Base-by-base conservation (phyloP, 2,113 vertebrate genomes). In the Ptilorrhoa leucosticta region DNA sequence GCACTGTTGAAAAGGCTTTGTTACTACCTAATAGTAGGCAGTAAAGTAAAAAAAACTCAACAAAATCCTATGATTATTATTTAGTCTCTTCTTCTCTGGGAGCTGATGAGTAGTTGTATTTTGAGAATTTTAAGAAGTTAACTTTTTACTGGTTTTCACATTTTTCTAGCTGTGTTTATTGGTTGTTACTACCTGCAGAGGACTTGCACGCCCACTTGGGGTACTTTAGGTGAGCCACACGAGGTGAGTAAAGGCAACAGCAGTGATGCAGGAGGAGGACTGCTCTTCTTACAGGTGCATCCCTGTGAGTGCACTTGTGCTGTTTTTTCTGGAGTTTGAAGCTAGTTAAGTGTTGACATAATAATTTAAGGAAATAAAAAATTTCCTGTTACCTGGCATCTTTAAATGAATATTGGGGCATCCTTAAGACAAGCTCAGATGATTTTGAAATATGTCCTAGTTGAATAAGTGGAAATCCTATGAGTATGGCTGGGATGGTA, bases 1-100 rank as follows among this genome's bases (percentile, higher is more conserved):
- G 85, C 87, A 56, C 78, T 35, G 24, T 66, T 95, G 51, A 90
- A 85, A 95, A 87, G 92, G 65, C 72, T 97, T 93, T 83, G n/a
- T 77, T 95, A 48, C 73, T 93, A 53, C 24, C 6, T 73, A 61
- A 58, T 63, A 45, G 44, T 88, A 69, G 93, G 93, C 87, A 93
- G 79, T 85, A 81, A 91, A 88, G 39, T 57, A 92, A 30, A 66
- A 85, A 94, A 92, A 73, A n/a, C 33, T 37, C 53, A 44, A 51
- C 39, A 45, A 78, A 93, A 92, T 88, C 48, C 42, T 56, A 18
- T 0, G 1, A 40, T 94, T 69, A 7, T 81, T 68, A 28, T 37
- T 77, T 4, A 92, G 22, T 45, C 20, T 77, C 4, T 31, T 56
- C 9, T 65, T 76, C 54, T 93, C 33, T 85, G 57, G 48, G 24